phyloP scores from a whole-genome alignment of 2,113 vertebrate species.

The Globicephala melas region DNA sequence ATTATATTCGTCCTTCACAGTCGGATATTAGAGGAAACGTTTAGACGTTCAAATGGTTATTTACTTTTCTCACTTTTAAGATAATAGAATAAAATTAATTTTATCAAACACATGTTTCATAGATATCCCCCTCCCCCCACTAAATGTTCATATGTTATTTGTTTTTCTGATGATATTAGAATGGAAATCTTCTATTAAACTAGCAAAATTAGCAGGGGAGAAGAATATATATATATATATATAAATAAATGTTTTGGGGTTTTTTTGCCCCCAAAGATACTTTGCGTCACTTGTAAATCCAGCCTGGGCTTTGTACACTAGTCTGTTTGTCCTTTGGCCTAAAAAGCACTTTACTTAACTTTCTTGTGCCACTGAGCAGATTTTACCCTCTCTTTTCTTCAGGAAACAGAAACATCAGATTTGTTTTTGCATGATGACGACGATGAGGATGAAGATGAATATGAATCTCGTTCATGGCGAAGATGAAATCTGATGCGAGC shows the following conservation, averaged over 20 bases:
- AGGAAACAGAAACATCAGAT: conserved; percentile 92
- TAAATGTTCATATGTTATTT: neutral
- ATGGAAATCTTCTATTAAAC: conserved; percentile 20
- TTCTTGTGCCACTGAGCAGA: neutral
- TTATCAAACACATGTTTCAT: neutral
- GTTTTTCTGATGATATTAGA: conserved; percentile 28
- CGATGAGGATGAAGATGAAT: conserved; percentile 96
- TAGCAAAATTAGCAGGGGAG: neutral
- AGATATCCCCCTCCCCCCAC: neutral
- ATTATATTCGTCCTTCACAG: neutral
- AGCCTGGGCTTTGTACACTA: neutral
- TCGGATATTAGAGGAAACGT: neutral
- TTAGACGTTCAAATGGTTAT: neutral
- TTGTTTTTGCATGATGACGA: conserved; percentile 95
- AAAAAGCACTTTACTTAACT: neutral
- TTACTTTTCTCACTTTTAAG: conserved; percentile 34
- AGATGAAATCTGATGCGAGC: conserved; percentile 89
- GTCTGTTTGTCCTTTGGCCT: neutral
- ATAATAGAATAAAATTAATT: conserved; percentile 31
- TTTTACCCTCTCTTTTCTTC: conserved; percentile 37
- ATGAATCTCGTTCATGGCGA: conserved; percentile 97
- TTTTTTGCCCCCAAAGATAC: neutral
- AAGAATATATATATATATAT: neutral
- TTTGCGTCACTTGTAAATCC: neutral
- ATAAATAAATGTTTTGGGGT: neutral